A percentile compares a stretch with the other conserved stretches of the same genome.
phyloP scores from a whole-genome alignment of 2,113 vertebrate species.

The Arvicanthis niloticus region DNA sequence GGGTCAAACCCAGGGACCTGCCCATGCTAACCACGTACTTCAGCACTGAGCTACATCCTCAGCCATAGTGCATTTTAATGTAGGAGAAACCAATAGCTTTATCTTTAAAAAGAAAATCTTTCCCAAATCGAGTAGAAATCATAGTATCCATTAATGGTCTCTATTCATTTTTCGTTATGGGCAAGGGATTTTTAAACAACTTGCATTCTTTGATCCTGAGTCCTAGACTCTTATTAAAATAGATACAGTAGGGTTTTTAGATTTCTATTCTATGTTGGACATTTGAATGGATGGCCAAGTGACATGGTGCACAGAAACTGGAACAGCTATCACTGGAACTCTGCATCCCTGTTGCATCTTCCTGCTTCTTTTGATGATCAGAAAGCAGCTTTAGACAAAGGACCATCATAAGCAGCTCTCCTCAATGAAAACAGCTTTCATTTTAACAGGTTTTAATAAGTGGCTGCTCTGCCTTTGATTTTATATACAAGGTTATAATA shows the following conservation, averaged over 20 bases:
- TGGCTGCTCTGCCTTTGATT: conserved; percentile 52
- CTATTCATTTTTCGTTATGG: not conserved
- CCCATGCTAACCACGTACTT: not conserved
- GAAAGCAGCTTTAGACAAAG: conserved; percentile 71
- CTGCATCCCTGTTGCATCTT: not conserved
- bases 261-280: conserved; percentile 16
- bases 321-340: conserved; percentile 14
- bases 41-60: not conserved
- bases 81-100: conserved; percentile 10
- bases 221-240: conserved; percentile 63
- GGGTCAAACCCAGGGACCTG: not conserved
- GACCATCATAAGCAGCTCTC: conserved; percentile 45
- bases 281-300: conserved; percentile 3
- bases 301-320: not conserved
- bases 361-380: conserved; percentile 55
- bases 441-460: conserved; percentile 61
- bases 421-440: conserved; percentile 57
- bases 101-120: conserved; percentile 15
- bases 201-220: conserved; percentile 47
- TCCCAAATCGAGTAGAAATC: conserved; percentile 10
- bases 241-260: conserved; percentile 24
- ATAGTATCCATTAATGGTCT: conserved; percentile 26
- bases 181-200: conserved; percentile 61
- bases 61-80: not conserved
- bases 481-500: not conserved